phyloP scores from a whole-genome alignment of 2,888 invertebrate species.

The Machimus atricapillus region DNA sequence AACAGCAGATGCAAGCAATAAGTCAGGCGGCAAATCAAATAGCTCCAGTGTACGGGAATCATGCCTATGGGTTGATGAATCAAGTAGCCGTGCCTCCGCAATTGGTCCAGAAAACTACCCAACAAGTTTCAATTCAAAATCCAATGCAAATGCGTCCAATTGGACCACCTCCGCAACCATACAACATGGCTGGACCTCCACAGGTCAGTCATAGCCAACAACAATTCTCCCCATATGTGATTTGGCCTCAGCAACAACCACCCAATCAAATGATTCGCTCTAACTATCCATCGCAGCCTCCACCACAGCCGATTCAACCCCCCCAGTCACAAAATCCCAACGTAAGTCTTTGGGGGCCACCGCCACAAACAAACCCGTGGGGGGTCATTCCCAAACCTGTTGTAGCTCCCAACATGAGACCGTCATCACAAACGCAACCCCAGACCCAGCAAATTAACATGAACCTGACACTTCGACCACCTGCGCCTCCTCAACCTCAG shows the following conservation, averaged over 20 bases:
- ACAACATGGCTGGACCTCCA: conserved; percentile 53
- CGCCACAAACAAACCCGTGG: conserved; percentile 61
- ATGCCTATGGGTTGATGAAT: conserved; percentile 54
- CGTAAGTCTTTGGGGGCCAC: conserved; percentile 61
- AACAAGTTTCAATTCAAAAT: conserved; percentile 50
- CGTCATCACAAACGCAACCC: conserved; percentile 29
- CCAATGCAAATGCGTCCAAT: conserved; percentile 52
- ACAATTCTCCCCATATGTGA: conserved; percentile 57
- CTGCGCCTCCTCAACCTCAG: conserved; percentile 38
- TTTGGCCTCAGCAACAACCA: conserved; percentile 59
- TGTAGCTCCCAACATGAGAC: conserved; percentile 45
- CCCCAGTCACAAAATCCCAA: conserved; percentile 57
- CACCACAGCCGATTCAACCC: conserved; percentile 53
- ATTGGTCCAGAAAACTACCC: conserved; percentile 50
- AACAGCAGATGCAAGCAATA: conserved; percentile 45
- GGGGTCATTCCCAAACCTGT: conserved; percentile 57
- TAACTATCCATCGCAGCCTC: conserved; percentile 47
- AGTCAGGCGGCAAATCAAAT: conserved; percentile 26
- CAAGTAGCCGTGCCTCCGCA: conserved; percentile 51
- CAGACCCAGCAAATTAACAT: conserved; percentile 27
- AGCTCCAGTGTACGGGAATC: conserved; percentile 47
- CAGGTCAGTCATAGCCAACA: conserved; percentile 24
- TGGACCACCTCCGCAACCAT: conserved; percentile 47
- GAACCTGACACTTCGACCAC: conserved; percentile 47
- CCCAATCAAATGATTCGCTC: conserved; percentile 45